These are phyloP conservation scores for Diloba caeruleocephala DNA, from an alignment of 2,888 invertebrate genomes.

Conservation along the genomic window DNA sequence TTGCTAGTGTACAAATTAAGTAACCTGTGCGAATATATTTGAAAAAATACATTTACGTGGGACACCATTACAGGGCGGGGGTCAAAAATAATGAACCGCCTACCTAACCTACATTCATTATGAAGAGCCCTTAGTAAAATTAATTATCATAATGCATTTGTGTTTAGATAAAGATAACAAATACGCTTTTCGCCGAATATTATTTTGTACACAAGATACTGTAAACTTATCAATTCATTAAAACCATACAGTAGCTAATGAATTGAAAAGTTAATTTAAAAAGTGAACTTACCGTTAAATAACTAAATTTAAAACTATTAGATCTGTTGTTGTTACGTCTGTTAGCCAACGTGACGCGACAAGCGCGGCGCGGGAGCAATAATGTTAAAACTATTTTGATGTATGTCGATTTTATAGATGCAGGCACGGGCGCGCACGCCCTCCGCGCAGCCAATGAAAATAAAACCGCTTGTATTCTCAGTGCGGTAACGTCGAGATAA, in stretches of 20 bases:
- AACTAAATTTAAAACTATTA: constrained; percentile 39
- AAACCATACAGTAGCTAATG: not conserved
- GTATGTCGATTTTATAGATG: constrained; percentile 70
- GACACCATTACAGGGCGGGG: too few relatives aligned
- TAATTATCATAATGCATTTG: too few relatives aligned
- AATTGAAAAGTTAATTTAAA: constrained; percentile 22
- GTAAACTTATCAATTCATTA: constrained; percentile 20
- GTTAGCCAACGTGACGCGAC: constrained; percentile 57
- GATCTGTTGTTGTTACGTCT: constrained; percentile 46
- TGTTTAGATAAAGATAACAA: too few relatives aligned
- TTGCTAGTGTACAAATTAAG: too few relatives aligned
- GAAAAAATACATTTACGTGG: too few relatives aligned
- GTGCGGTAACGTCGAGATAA: constrained; percentile 62
- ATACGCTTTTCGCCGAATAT: not conserved
- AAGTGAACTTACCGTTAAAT: constrained; percentile 41
- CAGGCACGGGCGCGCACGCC: constrained; percentile 79
- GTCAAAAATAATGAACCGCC: too few relatives aligned
- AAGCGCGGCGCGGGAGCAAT: constrained; percentile 58
- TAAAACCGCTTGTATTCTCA: constrained; percentile 63
- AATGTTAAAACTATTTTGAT: constrained; percentile 61
- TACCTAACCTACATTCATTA: too few relatives aligned
- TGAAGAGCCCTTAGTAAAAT: too few relatives aligned
- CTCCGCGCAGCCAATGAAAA: constrained; percentile 80
- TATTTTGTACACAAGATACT: not conserved
- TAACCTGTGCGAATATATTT: too few relatives aligned